Evolutionary conservation across 2,113 vertebrate genomes (phyloP).

Genomic region (human): GRCh38 chrX:11380001-11380500

Average conservation of each 20-base stretch:
- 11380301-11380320: slow-evolving; percentile 21
- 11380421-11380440: slow-evolving; percentile 53
- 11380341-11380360: slow-evolving; percentile 51
- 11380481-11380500: slow-evolving; percentile 10
- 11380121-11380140: not conserved
- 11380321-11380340: slow-evolving; percentile 52
- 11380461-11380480: slow-evolving; percentile 29
- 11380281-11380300: slow-evolving; percentile 28
- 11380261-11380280: slow-evolving; percentile 1
- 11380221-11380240: not conserved
- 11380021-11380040: not conserved
- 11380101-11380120: not conserved
- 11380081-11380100: not conserved
- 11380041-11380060: not conserved
- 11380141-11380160: not conserved
- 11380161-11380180: not conserved
- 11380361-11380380: slow-evolving; percentile 68
- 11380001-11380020: not conserved
- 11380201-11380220: not conserved
- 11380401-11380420: slow-evolving; percentile 63
- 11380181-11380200: slow-evolving; percentile 1
- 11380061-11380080: not conserved
- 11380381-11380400: slow-evolving; percentile 54
- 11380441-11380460: slow-evolving; percentile 51
- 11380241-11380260: not conserved